Conservation (phyloP, 2,113 vertebrate species). For the Silurus asotus region DNA sequence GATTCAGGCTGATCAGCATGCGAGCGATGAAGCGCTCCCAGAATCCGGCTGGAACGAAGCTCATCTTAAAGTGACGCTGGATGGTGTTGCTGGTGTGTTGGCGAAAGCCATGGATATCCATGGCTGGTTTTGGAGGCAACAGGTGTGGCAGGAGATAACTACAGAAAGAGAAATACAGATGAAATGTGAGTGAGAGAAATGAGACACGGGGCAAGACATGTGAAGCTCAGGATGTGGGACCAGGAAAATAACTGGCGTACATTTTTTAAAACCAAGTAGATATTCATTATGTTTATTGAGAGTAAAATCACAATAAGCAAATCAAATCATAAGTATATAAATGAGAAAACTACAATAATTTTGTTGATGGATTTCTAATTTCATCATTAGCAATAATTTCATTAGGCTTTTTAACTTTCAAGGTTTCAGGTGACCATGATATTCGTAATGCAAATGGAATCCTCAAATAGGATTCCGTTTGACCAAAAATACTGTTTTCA, state of each 20-base stretch:
- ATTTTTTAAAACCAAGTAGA: not conserved
- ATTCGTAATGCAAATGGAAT: no score
- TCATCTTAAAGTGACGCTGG: conserved; percentile 96
- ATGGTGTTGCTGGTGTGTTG: conserved; percentile 83
- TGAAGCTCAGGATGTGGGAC: not conserved
- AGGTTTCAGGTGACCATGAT: not conserved
- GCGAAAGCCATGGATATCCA: conserved; percentile 84
- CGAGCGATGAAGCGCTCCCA: conserved; percentile 96
- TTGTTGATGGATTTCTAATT: not conserved
- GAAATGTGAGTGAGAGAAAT: not conserved
- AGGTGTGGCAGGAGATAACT: conserved; percentile 97
- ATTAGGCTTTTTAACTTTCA: not conserved
- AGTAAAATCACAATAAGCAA: not conserved
- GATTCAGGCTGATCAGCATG: conserved; percentile 93
- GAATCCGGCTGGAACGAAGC: conserved; percentile 94
- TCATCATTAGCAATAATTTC: not conserved
- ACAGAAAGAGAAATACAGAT: conserved; percentile 36
- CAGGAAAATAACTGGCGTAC: not conserved
- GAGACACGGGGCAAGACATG: not conserved
- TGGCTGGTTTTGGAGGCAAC: conserved; percentile 88
- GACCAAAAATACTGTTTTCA: not conserved
- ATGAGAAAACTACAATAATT: not conserved
- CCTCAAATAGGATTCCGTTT: no score
- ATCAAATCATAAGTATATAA: not conserved
- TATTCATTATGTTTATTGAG: not conserved